Conservation (phyloP, 2,797 vertebrate species). For the Enteromius radiatus region DNA sequence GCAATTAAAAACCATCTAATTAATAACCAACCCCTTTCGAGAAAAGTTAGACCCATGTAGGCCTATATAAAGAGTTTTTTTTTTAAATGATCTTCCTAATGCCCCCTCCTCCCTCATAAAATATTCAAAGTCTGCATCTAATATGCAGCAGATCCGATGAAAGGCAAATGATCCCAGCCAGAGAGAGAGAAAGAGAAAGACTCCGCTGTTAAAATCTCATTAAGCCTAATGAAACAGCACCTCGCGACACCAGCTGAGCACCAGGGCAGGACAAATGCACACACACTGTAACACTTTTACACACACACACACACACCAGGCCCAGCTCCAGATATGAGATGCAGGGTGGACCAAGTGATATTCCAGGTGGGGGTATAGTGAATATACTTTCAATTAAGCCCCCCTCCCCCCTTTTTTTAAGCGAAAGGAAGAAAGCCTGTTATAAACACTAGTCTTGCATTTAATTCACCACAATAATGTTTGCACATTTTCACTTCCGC, state of each 20-base stretch:
- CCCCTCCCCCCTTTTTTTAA: no score
- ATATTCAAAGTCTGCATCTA: conserved; percentile 69
- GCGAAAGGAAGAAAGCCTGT: no score
- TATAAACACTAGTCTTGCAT: no score
- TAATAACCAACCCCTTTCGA: not conserved
- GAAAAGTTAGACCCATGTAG: not conserved
- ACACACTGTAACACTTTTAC: no score
- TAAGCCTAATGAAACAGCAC: conserved; percentile 79
- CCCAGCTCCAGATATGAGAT: no score
- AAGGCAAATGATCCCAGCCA: conserved; percentile 65
- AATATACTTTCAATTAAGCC: no score
- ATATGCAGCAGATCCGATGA: conserved; percentile 64
- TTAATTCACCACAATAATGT: no score
- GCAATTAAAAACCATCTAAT: not conserved
- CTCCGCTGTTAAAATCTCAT: conserved; percentile 81
- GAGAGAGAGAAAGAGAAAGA: conserved; percentile 27
- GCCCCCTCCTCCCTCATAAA: conserved; percentile 56
- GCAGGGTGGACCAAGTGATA: no score
- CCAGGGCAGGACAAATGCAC: conserved; percentile 69
- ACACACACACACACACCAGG: conserved; percentile 41
- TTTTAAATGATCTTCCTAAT: conserved; percentile 17
- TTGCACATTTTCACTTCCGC: no score
- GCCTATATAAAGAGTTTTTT: not conserved
- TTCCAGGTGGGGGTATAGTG: no score
- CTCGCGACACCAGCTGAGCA: conserved; percentile 78